These are phyloP conservation scores for Arremon aurantiirostris DNA, from an alignment of 2,797 vertebrate genomes.

Conservation along the genomic window DNA sequence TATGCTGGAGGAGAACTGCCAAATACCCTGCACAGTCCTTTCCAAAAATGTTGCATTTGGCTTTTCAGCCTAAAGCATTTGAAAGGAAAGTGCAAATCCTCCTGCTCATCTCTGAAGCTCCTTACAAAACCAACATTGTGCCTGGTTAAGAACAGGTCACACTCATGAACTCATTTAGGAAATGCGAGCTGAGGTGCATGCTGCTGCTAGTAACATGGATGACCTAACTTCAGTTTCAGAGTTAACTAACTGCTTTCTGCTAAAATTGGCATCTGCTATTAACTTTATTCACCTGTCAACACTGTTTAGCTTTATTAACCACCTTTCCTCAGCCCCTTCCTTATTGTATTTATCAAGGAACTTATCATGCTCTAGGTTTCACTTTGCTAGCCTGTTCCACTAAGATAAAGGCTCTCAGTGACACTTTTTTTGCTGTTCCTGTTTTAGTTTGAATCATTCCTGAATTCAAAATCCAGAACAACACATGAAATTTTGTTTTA, in stretches of 20 bases:
- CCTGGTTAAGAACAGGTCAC: background rate
- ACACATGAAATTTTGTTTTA: background rate
- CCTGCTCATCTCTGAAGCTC: background rate
- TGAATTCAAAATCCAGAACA: background rate
- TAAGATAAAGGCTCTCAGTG: background rate
- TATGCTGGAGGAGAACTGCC: background rate
- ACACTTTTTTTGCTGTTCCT: background rate
- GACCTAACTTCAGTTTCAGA: background rate
- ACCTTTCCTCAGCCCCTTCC: background rate
- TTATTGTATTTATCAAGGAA: background rate
- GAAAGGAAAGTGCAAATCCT: background rate
- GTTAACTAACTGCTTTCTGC: background rate
- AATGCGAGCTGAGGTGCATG: background rate
- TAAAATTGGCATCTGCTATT: background rate
- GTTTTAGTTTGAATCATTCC: background rate
- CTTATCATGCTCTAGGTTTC: background rate
- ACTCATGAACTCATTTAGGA: background rate
- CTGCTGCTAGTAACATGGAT: background rate
- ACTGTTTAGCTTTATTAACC: background rate
- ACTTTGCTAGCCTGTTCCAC: background rate
- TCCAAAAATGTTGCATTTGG: background rate
- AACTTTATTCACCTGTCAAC: background rate
- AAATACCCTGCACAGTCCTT: background rate
- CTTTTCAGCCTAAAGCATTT: background rate
- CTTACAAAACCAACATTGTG: accelerated